Percentiles rank a stretch among this genome's conserved stretches.
Evolutionary conservation across 2,888 invertebrate species (phyloP).

Genomic region (Drosophila suboccidentalis): DNA sequence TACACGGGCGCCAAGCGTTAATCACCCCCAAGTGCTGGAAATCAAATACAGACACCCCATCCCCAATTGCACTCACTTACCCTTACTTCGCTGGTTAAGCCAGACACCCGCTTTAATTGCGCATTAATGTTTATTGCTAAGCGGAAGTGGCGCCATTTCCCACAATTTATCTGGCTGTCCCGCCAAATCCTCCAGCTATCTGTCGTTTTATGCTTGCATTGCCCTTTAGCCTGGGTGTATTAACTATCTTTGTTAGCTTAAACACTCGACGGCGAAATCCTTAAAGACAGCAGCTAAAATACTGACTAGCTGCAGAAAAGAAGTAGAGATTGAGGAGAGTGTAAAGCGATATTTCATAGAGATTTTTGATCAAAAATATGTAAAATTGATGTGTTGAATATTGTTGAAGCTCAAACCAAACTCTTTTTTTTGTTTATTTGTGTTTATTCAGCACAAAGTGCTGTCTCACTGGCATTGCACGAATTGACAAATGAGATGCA

Average conservation of each 20-base stretch:
- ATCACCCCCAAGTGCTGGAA: constrained; percentile 62
- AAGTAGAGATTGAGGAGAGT: background rate
- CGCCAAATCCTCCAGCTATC: constrained; percentile 28
- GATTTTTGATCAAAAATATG: background rate
- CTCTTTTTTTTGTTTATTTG: background rate
- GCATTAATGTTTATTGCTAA: constrained; percentile 79
- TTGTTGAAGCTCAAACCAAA: background rate
- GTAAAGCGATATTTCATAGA: background rate
- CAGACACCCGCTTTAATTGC: constrained; percentile 79
- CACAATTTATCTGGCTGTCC: constrained; percentile 49
- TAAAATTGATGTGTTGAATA: background rate
- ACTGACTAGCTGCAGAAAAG: background rate
- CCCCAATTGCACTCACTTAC: background rate
- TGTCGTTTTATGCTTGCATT: background rate
- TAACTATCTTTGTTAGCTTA: constrained; percentile 5
- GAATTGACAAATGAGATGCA: constrained; percentile 6
- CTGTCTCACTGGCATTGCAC: background rate
- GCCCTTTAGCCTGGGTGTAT: constrained; percentile 2
- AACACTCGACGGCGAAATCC: background rate
- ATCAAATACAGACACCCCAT: constrained; percentile 65
- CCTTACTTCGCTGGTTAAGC: constrained; percentile 18
- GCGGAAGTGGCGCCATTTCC: constrained; percentile 78
- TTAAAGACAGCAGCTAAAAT: background rate
- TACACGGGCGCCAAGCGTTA: constrained; percentile 54
- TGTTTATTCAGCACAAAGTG: constrained; percentile 3